A percentile compares a stretch with the other conserved stretches of the same genome.
Conservation (phyloP, 2,797 vertebrate genomes). For the Anableps anableps region DNA sequence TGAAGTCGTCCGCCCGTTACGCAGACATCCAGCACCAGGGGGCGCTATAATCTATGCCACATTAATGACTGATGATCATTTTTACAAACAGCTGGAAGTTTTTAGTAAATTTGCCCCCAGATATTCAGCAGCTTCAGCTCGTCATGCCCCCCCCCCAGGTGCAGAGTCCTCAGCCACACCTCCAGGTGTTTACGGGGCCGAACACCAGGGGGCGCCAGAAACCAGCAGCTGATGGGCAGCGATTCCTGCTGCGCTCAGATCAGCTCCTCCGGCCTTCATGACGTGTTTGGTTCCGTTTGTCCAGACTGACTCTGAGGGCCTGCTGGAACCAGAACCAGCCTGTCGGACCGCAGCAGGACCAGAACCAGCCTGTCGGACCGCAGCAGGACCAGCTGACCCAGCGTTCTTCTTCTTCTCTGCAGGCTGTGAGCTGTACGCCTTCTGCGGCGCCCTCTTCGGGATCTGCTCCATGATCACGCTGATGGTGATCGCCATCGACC, state of each 20-base stretch:
- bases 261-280: too few relatives aligned
- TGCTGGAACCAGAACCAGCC: not conserved
- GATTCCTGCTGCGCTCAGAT: too few relatives aligned
- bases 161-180: too few relatives aligned
- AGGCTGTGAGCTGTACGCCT: slow-evolving; percentile 95
- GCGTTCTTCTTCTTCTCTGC: not conserved
- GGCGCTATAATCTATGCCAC: not conserved
- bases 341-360: not conserved
- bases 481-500: slow-evolving; percentile 91
- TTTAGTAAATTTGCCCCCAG: not conserved
- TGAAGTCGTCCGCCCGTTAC: too few relatives aligned
- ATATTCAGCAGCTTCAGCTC: too few relatives aligned
- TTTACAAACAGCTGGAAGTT: not conserved
- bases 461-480: slow-evolving; percentile 98
- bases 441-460: slow-evolving; percentile 94
- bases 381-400: not conserved
- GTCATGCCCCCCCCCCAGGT: too few relatives aligned
- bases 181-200: too few relatives aligned
- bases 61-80: not conserved
- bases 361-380: not conserved
- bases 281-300: too few relatives aligned
- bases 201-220: too few relatives aligned
- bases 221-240: too few relatives aligned
- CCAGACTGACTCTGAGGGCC: too few relatives aligned
- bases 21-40: not conserved